Evolutionary conservation across 64 coral and sea anemone genomes (phyloP), one percentile per base, ranked within the genome.

Genomic region (Anthopleura sola): DNA sequence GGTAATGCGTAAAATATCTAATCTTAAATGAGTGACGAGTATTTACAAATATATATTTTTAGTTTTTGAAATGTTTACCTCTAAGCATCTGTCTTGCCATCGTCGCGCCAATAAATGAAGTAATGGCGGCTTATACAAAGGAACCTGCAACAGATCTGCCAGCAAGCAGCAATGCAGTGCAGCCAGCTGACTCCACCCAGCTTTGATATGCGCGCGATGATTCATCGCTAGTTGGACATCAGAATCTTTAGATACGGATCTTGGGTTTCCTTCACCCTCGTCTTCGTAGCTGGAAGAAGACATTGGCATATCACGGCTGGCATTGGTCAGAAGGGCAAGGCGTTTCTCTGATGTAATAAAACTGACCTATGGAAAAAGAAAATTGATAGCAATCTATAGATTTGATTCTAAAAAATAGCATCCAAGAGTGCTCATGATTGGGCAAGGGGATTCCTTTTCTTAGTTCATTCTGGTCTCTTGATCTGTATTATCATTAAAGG

Each of bases 71-170:
- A n/a, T n/a, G n/a, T 34, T 75, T 78, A 99, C 97, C 87, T 99
- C 97, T 34, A 99, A 85, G 86, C 97, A 99, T 53, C 97, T 86
- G 69, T 99, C 97, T 80, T 99, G 97, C 97, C 97, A 99, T 78
- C 93, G 84, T 47, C 97, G 87, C n/a, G 97, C 97, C 49, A 99
- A 77, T 8, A 99, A 83, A 82, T 99, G 97, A 40, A 99, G 82
- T 51, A 99, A 60, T 4, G 97, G 97, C n/a, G 97, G 97, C 21
- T 89, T 94, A 38, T 95, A 99, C 2, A 85, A 87, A 37, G 92
- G 87, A 6, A 87, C 75, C 40, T 80, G 87, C 13, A 99, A 68
- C 75, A 92, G 40, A 86, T 99, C 97, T 16, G 97, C 93, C 49
- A 99, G 82, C 17, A 99, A 85, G 87, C 97, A 99, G 44, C 97